phyloP scores from a whole-genome alignment of 2,113 vertebrate species.

The Ceyx cyanopectus region DNA sequence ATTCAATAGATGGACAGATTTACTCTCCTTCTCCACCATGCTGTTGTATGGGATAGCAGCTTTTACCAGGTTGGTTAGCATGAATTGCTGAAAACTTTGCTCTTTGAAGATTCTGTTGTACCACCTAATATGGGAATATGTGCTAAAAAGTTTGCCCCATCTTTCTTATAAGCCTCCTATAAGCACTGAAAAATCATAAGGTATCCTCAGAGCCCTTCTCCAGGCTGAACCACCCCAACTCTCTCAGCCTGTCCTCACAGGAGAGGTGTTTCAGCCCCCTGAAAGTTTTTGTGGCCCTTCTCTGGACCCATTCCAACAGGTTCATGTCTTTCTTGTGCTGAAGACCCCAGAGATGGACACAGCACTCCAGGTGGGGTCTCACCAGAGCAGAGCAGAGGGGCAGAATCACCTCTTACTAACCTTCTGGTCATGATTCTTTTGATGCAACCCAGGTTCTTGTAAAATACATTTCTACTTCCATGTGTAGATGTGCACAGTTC shows the following conservation, averaged over 20 bases:
- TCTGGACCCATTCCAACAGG: background rate
- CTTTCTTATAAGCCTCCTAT: background rate
- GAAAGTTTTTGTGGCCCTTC: background rate
- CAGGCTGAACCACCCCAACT: too few species aligned
- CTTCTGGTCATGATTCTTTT: rapidly evolving
- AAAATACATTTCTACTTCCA: background rate
- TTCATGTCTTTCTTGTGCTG: too few species aligned
- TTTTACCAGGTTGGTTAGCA: background rate
- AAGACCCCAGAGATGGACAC: too few species aligned
- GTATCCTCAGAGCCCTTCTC: too few species aligned
- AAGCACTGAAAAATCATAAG: too few species aligned
- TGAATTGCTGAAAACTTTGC: background rate
- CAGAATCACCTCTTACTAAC: background rate
- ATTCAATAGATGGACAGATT: background rate
- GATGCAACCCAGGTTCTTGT: background rate
- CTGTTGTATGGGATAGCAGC: background rate
- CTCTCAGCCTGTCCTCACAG: background rate
- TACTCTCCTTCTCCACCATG: background rate
- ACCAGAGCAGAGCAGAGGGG: background rate
- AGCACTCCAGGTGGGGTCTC: background rate
- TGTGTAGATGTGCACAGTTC: background rate
- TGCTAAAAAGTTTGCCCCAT: background rate
- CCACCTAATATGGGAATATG: background rate
- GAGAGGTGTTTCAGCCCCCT: background rate
- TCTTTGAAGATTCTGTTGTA: background rate